These are phyloP conservation scores for Mellilla xanthometata DNA, from an alignment of 2,888 invertebrate genomes.

Conservation along the genomic window DNA sequence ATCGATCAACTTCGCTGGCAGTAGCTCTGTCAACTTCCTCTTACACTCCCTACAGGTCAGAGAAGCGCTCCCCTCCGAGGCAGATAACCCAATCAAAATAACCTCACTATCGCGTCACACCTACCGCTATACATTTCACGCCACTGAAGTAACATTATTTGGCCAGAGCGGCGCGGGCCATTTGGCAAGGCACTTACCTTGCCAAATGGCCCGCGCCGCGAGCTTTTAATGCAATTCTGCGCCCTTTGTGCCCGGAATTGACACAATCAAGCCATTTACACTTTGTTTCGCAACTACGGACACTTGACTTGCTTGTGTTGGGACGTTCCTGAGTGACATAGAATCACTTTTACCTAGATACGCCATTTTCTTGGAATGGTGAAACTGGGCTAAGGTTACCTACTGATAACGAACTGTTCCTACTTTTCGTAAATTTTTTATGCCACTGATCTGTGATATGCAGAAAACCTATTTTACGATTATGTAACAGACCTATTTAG, in stretches of 20 bases:
- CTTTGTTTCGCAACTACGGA: slow-evolving; percentile 78
- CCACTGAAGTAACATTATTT: slow-evolving; percentile 77
- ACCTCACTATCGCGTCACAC: slow-evolving; percentile 29
- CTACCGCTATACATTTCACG: slow-evolving; percentile 43
- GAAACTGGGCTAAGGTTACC: no score
- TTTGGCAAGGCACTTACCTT: no score
- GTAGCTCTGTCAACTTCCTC: neutral
- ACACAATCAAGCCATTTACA: slow-evolving; percentile 83
- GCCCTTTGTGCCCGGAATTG: slow-evolving; percentile 81
- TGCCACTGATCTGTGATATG: no score
- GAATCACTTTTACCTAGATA: no score
- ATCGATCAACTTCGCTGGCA: neutral
- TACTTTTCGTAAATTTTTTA: no score
- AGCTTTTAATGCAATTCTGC: slow-evolving; percentile 81
- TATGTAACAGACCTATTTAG: no score
- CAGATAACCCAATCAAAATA: slow-evolving; percentile 27
- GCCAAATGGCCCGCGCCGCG: slow-evolving; percentile 77
- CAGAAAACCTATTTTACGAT: no score
- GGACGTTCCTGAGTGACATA: no score
- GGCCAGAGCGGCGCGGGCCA: no score
- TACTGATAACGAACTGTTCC: no score
- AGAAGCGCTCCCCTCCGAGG: slow-evolving; percentile 7
- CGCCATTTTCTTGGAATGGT: no score
- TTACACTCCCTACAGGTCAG: neutral
- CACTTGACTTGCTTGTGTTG: no score